Percentiles rank a stretch among this genome's conserved stretches.
phyloP scores from a whole-genome alignment of 2,888 invertebrate genomes.

The Torymus tubicola region DNA sequence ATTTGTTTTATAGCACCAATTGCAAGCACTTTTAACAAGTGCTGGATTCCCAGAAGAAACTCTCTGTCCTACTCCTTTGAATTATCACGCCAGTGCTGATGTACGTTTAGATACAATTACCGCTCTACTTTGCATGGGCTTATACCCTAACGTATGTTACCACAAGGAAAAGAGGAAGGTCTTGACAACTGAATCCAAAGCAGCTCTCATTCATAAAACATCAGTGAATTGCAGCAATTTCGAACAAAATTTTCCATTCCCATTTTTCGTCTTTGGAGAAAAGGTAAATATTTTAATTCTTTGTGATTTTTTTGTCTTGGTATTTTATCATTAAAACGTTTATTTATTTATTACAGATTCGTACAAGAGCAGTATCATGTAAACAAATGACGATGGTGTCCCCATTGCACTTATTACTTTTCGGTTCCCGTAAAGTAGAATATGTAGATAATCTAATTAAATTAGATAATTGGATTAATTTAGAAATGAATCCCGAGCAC shows the following conservation, averaged over 20 bases:
- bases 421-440: conserved; percentile 93
- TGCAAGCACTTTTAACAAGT: conserved; percentile 82
- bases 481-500: conserved; percentile 87
- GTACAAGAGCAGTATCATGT: conserved; percentile 95
- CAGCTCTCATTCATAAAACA: conserved; percentile 96
- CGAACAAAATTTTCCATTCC: conserved; percentile 91
- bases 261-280: conserved; percentile 98
- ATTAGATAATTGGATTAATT: conserved; percentile 95
- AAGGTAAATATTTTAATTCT: conserved; percentile 79
- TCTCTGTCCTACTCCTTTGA: conserved; percentile 85
- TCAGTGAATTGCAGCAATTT: conserved; percentile 95
- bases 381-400: conserved; percentile 98
- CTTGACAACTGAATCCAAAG: conserved; percentile 95
- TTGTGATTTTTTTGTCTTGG: too few relatives aligned
- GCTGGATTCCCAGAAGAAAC: conserved; percentile 95
- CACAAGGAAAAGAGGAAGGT: conserved; percentile 98
- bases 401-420: conserved; percentile 93
- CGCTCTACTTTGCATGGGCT: conserved; percentile 91
- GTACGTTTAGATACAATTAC: conserved; percentile 89
- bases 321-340: too few relatives aligned
- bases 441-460: conserved; percentile 86
- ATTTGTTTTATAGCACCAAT: conserved; percentile 78
- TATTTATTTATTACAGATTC: conserved; percentile 79
- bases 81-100: conserved; percentile 86
- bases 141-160: conserved; percentile 97